Base-by-base conservation (phyloP, 1,140 invertebrate species). In the Papilio machaon region DNA sequence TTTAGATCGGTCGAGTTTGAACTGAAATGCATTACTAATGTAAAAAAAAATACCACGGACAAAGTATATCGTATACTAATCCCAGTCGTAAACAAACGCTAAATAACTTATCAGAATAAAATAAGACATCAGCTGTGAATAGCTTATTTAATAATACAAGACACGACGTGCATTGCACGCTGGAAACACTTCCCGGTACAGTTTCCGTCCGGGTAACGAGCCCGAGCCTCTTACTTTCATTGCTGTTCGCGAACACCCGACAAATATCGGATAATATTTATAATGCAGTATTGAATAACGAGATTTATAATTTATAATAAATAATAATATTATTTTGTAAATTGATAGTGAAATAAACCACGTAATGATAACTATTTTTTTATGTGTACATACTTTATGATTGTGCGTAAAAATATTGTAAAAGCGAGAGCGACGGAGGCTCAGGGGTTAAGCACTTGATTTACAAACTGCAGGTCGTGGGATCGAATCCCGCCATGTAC, bases 181-280 rank as follows among this genome's bases (percentile, higher is more conserved):
- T 82, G 82, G 82, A 77, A 84, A 81, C 80, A 82, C 64, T 70
- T 73, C 80, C 80, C 79, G 17, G 70, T 75, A 2, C 67, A 46
- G 76, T 82, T 82, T 84, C 83, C 58, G 73, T 17, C 80, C 52
- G 67, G 75, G 67, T 52, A 60, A 79, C 81, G 81, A 82, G 79
- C 81, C 54, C n/a, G 52, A 54, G 76, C 81, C 83, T 84, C 78
- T 84, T 84, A 84, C 83, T 84, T 84, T 84, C 82, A 70, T 60
- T 58, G 64, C 64, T 11, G 64, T 30, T 11, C 13, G 30, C 64
- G 0, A 30, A 15, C 60, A 15, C 60, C 10, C 9, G 58, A 13
- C 60, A 64, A 19, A 64, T 35, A 30, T 4, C 60, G 60, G n/a
- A 30, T 5, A 70, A 15, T 38, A 70, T 70, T 35, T 30, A 70